phyloP scores from a whole-genome alignment of 2,888 invertebrate genomes.

The Tanytarsus gracilentus region DNA sequence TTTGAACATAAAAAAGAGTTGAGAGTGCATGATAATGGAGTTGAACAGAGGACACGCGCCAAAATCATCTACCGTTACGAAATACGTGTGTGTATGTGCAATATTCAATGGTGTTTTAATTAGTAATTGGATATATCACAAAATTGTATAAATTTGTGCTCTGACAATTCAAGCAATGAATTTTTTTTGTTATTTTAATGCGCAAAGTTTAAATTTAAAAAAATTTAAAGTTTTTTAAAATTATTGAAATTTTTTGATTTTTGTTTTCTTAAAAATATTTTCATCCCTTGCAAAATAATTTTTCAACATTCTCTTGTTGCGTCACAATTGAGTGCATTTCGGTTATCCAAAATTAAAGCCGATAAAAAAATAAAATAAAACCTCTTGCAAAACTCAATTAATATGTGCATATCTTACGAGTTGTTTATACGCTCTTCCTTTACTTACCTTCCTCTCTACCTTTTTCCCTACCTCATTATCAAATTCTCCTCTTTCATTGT shows the following conservation, averaged over 20 bases:
- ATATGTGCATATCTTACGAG: conserved; percentile 25
- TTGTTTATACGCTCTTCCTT: background rate
- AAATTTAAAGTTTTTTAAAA: too few relatives aligned
- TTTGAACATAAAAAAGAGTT: conserved; percentile 16
- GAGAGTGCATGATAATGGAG: background rate
- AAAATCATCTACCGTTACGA: background rate
- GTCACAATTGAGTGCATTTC: conserved; percentile 10
- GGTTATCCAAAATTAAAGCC: background rate
- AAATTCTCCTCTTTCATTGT: background rate
- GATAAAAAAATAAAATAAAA: background rate
- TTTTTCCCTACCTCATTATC: background rate
- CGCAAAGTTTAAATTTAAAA: too few relatives aligned
- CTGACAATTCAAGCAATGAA: background rate
- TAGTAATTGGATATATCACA: conserved; percentile 18
- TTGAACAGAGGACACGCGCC: conserved; percentile 15
- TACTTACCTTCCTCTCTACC: conserved; percentile 10
- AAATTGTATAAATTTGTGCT: too few relatives aligned
- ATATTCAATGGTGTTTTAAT: conserved; percentile 28
- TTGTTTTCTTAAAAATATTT: too few relatives aligned
- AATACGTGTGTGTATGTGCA: background rate
- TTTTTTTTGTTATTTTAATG: background rate
- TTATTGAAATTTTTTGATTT: too few relatives aligned
- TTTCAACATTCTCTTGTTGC: conserved; percentile 19
- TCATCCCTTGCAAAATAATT: too few relatives aligned
- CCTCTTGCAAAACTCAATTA: conserved; percentile 13